phyloP scores from a whole-genome alignment of 2,888 invertebrate genomes.

The Vesta saturnalis region DNA sequence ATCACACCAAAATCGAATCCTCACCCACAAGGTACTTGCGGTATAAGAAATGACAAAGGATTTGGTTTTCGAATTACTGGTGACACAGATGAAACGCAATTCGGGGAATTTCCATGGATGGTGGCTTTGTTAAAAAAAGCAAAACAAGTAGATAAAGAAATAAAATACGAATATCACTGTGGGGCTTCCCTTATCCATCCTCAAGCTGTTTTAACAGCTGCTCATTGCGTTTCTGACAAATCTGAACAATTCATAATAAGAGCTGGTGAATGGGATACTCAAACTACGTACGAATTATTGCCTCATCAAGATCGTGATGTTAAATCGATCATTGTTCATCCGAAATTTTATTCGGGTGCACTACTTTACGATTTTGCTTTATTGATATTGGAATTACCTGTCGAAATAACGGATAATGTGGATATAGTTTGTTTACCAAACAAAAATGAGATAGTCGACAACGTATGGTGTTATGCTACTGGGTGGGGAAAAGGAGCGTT shows the following conservation, averaged over 20 bases:
- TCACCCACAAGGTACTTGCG: constrained; percentile 51
- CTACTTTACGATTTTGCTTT: constrained; percentile 78
- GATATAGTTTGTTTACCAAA: constrained; percentile 75
- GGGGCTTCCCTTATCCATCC: constrained; percentile 74
- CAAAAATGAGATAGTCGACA: constrained; percentile 59
- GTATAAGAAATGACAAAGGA: constrained; percentile 69
- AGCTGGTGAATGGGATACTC: constrained; percentile 87
- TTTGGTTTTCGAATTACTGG: constrained; percentile 76
- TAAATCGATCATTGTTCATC: constrained; percentile 67
- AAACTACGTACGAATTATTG: constrained; percentile 73
- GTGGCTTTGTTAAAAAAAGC: constrained; percentile 71
- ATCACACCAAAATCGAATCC: background rate
- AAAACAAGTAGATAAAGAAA: constrained; percentile 60
- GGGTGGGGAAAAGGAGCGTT: constrained; percentile 82
- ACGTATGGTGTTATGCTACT: constrained; percentile 69
- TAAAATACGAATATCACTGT: constrained; percentile 47
- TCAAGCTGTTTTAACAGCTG: constrained; percentile 80
- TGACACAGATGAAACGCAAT: constrained; percentile 73
- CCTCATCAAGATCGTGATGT: constrained; percentile 77
- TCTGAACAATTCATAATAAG: constrained; percentile 62
- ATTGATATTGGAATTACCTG: constrained; percentile 59
- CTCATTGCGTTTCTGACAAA: constrained; percentile 73
- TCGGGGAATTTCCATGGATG: constrained; percentile 88
- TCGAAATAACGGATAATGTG: constrained; percentile 73
- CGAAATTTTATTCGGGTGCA: constrained; percentile 71